Conservation (phyloP, 2,888 invertebrate species). For the Mimas tiliae region DNA sequence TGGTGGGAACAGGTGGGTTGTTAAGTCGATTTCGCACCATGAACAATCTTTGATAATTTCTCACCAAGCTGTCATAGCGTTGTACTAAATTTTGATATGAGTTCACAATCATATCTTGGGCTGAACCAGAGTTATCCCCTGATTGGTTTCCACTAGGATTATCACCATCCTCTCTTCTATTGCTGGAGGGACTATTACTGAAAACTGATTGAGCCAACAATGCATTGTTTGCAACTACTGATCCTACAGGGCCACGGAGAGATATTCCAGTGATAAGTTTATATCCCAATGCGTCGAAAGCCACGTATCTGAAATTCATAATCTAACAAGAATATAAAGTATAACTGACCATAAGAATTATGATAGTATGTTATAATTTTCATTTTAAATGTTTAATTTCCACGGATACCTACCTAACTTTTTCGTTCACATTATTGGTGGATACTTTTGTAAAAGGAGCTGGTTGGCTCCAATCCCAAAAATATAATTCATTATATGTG, state of each 20-base stretch:
- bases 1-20: constrained; percentile 70
- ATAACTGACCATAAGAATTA: neutral
- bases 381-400: neutral
- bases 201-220: constrained; percentile 13
- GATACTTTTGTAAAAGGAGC: constrained; percentile 90
- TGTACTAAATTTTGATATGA: constrained; percentile 80
- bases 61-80: constrained; percentile 78
- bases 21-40: constrained; percentile 76
- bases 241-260: constrained; percentile 54
- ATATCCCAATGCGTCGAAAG: constrained; percentile 92
- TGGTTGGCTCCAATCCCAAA: constrained; percentile 95
- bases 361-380: neutral
- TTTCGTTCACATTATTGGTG: constrained; percentile 91
- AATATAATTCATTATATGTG: constrained; percentile 92
- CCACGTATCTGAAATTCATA: constrained; percentile 88
- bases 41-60: constrained; percentile 79
- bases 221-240: constrained; percentile 44
- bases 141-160: constrained; percentile 49
- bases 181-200: neutral
- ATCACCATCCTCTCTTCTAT: constrained; percentile 59
- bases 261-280: constrained; percentile 94
- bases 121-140: constrained; percentile 56
- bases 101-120: constrained; percentile 76
- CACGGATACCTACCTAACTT: constrained; percentile 87
- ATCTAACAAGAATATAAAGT: constrained; percentile 36